These are phyloP conservation scores for Eutolmus rufibarbis DNA, from an alignment of 2,888 invertebrate species.

Conservation along the genomic window DNA sequence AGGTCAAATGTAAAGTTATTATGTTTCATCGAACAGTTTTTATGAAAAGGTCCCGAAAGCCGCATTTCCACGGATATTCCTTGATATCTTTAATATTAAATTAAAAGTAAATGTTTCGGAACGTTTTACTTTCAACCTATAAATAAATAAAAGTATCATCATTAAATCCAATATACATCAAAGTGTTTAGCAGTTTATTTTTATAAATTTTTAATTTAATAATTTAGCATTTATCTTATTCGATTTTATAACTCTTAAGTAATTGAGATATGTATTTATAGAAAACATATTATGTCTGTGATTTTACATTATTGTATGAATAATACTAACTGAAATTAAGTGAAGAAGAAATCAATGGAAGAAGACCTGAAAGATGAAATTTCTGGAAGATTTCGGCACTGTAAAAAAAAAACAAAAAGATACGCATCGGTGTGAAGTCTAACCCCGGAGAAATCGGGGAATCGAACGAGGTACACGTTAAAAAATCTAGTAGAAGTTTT, in stretches of 20 bases:
- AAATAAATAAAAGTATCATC: not conserved
- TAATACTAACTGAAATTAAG: conserved; percentile 45
- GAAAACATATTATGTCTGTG: conserved; percentile 48
- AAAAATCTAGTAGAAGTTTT: conserved; percentile 40
- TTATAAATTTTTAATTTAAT: not conserved
- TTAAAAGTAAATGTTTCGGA: too few species aligned
- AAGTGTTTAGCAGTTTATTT: not conserved
- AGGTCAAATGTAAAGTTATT: too few species aligned
- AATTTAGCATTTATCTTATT: not conserved
- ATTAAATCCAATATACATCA: not conserved
- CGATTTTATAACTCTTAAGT: conserved; percentile 24
- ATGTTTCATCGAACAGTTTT: too few species aligned
- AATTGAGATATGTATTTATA: conserved; percentile 43
- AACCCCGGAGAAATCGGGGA: not conserved
- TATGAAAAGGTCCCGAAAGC: too few species aligned
- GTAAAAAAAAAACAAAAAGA: not conserved
- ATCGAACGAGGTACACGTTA: not conserved
- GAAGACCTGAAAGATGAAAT: conserved; percentile 41
- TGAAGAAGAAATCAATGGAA: conserved; percentile 16
- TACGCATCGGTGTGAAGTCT: not conserved
- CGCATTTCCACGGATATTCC: too few species aligned
- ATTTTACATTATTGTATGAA: conserved; percentile 47
- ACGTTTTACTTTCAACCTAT: too few species aligned
- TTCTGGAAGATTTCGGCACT: conserved; percentile 37
- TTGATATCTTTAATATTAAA: too few species aligned